Percentiles rank a stretch among this genome's conserved stretches.
These are phyloP conservation scores for Lamprotornis superbus DNA, from an alignment of 2,113 vertebrate genomes.

Conservation along the genomic window DNA sequence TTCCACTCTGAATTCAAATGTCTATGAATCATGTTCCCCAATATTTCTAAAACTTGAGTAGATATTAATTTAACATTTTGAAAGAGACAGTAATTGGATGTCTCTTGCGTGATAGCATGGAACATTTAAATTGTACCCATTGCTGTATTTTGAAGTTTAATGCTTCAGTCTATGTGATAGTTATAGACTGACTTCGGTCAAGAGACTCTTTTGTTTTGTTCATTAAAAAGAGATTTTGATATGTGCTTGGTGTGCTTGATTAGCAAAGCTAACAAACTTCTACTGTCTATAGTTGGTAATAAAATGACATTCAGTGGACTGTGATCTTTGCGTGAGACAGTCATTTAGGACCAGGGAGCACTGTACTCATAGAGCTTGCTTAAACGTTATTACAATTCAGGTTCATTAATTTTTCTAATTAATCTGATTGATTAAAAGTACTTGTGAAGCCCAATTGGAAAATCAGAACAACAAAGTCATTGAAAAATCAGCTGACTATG, in stretches of 20 bases:
- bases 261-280: not conserved
- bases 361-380: not conserved
- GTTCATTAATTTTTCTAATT: constrained; percentile 50
- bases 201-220: not conserved
- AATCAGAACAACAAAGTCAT: not conserved
- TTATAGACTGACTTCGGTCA: not conserved
- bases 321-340: not conserved
- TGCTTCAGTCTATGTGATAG: not conserved
- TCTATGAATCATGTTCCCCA: not conserved
- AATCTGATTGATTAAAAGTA: constrained; percentile 39
- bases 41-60: not conserved
- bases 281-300: not conserved
- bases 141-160: not conserved
- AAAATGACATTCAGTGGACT: constrained; percentile 32
- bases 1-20: not conserved
- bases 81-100: not conserved
- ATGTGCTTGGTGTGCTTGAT: not conserved
- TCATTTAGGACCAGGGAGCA: not conserved
- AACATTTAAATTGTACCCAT: not conserved
- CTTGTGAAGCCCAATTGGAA: not conserved
- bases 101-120: not conserved
- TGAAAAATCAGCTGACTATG: not conserved
- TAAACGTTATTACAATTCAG: constrained; percentile 31
- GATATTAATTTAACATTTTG: not conserved
- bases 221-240: constrained; percentile 12